Percentiles rank a stretch among this genome's conserved stretches.
These are phyloP conservation scores for Phortica magna DNA, from an alignment of 2,888 invertebrate genomes.

Conservation along the genomic window DNA sequence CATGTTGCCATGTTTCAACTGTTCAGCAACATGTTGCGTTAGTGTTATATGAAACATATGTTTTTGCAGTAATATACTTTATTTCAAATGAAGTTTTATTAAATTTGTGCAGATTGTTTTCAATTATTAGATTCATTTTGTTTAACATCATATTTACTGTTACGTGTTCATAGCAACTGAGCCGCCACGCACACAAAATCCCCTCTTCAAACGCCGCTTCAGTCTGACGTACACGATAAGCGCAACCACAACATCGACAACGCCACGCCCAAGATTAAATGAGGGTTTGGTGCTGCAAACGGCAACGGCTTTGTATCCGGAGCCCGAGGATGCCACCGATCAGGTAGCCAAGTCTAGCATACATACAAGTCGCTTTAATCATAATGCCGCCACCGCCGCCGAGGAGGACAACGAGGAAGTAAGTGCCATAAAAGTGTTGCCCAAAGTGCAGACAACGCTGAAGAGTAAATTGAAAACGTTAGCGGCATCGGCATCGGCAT, in stretches of 20 bases:
- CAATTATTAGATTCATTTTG: neutral
- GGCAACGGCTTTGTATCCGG: neutral
- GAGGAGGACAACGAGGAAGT: conserved; percentile 39
- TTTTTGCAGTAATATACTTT: too few species aligned
- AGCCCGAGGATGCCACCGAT: conserved; percentile 63
- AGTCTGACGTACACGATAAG: conserved; percentile 67
- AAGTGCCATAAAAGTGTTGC: conserved; percentile 59
- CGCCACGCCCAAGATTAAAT: neutral
- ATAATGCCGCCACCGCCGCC: conserved; percentile 59
- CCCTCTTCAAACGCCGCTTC: conserved; percentile 78
- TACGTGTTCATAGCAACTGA: conserved; percentile 69
- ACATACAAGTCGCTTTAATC: conserved; percentile 74
- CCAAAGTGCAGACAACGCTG: conserved; percentile 51
- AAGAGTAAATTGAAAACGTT: conserved; percentile 39
- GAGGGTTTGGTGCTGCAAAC: neutral
- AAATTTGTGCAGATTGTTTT: neutral
- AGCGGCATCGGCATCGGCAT: conserved; percentile 46
- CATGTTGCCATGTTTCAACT: conserved; percentile 28
- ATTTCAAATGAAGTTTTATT: too few species aligned
- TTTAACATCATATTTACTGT: too few species aligned
- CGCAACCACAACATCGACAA: conserved; percentile 52
- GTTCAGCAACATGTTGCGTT: conserved; percentile 27
- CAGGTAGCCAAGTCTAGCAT: conserved; percentile 77
- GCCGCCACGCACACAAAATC: conserved; percentile 75
- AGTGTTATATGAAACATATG: neutral